Base-by-base conservation (phyloP, 53 echinoderm and acorn worm species). In the Holothuria leucospilota region DNA sequence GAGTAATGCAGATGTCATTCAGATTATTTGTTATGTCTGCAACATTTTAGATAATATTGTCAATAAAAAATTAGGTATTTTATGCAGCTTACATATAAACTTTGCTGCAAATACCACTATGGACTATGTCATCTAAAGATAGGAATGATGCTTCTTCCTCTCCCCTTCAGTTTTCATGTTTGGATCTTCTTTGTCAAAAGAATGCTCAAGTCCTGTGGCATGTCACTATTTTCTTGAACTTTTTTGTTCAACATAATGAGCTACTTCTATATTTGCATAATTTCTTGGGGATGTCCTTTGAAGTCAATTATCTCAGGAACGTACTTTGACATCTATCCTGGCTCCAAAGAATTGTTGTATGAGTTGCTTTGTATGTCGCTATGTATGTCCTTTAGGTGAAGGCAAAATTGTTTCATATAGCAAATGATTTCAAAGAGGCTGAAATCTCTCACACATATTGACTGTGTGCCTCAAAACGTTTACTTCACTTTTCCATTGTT, bases 31-130 rank as follows among this genome's bases (percentile, higher is more conserved):
- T 63, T 13, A 63, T 63, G 9, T 63, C 64, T 63, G 64, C 64
- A 63, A 63, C 64, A 63, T 63, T 13, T 63, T 63, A 7, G 63
- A 63, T 63, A 63, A 69, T 29, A 69, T 27, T 69, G 29, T 69
- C 69, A 69, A 69, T 69, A 29, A 69, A 69, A 29, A 69, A 69
- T 69, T 29, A 69, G 69, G 29, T 27, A 69, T 69, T n/a, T n/a
- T n/a, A n/a, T 26, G 69, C 24, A 30, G 69, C 13, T 26, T 69
- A 26, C 69, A 38, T 38, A 26, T 69, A 29, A 69, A 29, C 69
- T 69, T 69, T 69, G 69, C 69, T 25, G 28, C 69, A 69, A 69
- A 69, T 13, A 69, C 12, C 25, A 69, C 69, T 27, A 69, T 69
- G 29, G 69, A 69, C 30, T 63, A 63, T 63, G 63, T 63, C 63